phyloP scores from a whole-genome alignment of 2,113 vertebrate species.

The Lophius piscatorius region DNA sequence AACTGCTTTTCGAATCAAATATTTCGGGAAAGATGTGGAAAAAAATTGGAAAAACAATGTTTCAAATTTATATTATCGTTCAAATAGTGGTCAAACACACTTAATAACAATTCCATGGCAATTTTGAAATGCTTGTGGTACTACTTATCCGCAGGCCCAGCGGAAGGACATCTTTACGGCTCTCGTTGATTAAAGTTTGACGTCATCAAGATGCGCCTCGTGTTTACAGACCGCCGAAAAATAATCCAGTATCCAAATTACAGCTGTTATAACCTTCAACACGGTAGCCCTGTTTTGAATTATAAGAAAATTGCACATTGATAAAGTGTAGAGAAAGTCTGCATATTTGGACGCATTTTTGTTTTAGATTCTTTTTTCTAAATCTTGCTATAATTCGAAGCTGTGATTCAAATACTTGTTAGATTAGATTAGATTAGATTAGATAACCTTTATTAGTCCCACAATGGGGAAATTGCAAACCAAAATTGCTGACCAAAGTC shows the following conservation, averaged over 20 bases:
- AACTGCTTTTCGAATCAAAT: accelerated
- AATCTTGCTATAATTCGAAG: too few relatives aligned
- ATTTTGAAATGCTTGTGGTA: background rate
- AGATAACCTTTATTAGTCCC: too few relatives aligned
- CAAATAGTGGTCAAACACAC: too few relatives aligned
- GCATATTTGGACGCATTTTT: too few relatives aligned
- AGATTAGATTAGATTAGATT: too few relatives aligned
- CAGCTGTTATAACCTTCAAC: background rate
- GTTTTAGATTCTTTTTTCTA: too few relatives aligned
- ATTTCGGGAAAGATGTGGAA: background rate
- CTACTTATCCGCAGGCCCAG: conserved; percentile 40
- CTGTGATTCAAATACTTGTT: too few relatives aligned
- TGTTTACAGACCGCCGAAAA: conserved; percentile 54
- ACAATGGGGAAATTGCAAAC: too few relatives aligned
- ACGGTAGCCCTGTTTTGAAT: too few relatives aligned
- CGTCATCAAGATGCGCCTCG: conserved; percentile 62
- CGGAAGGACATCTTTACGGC: conserved; percentile 34
- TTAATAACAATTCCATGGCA: background rate
- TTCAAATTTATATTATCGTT: background rate
- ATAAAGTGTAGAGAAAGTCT: too few relatives aligned
- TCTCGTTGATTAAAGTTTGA: accelerated
- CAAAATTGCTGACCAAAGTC: background rate
- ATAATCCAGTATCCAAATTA: background rate
- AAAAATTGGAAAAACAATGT: background rate
- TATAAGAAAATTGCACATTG: background rate